Base-by-base conservation (phyloP, 2,888 invertebrate species). In the Lottia gigantea region DNA sequence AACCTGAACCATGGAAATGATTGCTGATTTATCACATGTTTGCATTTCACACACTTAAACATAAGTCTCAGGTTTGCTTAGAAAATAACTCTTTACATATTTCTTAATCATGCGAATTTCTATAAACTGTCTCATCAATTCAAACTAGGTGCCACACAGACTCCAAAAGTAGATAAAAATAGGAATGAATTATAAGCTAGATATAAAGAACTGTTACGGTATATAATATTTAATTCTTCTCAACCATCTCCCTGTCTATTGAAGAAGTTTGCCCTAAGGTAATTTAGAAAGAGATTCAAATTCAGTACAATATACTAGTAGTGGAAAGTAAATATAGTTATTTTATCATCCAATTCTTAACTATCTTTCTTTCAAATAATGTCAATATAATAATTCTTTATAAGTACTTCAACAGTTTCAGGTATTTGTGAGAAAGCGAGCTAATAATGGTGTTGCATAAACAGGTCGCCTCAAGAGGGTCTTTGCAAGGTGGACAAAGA, bases 321-420 rank as follows among this genome's bases (percentile, higher is more conserved):
- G 19, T 55, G 19, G 11, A 23, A 55, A 23, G 55, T 55, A 55
- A 55, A 55, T 55, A 55, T 55, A 55, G 19, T 12, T 14, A 55
- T 55, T 55, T 55, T 55, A 55, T 23, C 23, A 55, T 23, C 55
- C 2, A 23, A 14, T 23, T 55, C 55, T 55, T 23, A 55, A 23
- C 55, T 55, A 19, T 23, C 23, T 23, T 55, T 23, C 23, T 55
- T 55, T 55, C 55, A 55, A 19, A 40, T 11, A 55, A 55, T 11
- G 55, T 55, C 19, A 55, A 55, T 55, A 55, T 55, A 55, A 55
- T 55, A 55, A 55, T 55, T 55, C 55, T 55, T 55, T 55, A 55
- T 23, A 19, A 23, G 55, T 55, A 19, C 55, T 23, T 55, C 55
- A 23, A 55, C 55, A 55, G 19, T 55, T 55, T 55, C 12, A 55